phyloP scores from a whole-genome alignment of 2,113 vertebrate species.

The Rhizomys pruinosus region DNA sequence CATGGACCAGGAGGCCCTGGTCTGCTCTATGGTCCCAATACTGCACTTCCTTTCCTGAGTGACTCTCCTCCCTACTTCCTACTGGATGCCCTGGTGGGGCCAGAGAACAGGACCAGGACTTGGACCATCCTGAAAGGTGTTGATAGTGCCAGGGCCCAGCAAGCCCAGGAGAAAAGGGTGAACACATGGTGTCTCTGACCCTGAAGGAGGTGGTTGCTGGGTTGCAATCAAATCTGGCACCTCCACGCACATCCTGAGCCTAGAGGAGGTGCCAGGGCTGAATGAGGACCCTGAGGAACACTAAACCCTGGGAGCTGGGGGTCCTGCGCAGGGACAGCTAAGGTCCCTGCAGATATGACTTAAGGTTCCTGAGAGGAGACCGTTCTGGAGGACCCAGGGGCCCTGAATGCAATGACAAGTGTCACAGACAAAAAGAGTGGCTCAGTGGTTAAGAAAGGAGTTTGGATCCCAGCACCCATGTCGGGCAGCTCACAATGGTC shows the following conservation, averaged over 20 bases:
- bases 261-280: too few species aligned
- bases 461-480: not conserved
- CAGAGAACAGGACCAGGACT: not conserved
- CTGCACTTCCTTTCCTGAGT: not conserved
- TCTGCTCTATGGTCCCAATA: too few species aligned
- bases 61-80: not conserved
- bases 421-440: too few species aligned
- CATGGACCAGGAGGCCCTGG: accelerated
- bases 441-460: not conserved
- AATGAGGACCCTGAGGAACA: accelerated
- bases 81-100: not conserved
- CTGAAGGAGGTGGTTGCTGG: not conserved
- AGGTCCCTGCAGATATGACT: not conserved
- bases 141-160: too few species aligned
- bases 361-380: not conserved
- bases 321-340: accelerated
- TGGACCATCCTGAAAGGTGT: not conserved
- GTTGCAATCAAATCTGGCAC: not conserved
- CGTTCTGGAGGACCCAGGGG: not conserved
- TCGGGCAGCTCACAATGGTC: not conserved
- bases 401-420: not conserved
- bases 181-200: not conserved
- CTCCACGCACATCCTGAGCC: not conserved
- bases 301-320: too few species aligned
- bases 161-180: too few species aligned